Conservation (phyloP, 2,888 invertebrate genomes). For the Xestobium rufovillosum region DNA sequence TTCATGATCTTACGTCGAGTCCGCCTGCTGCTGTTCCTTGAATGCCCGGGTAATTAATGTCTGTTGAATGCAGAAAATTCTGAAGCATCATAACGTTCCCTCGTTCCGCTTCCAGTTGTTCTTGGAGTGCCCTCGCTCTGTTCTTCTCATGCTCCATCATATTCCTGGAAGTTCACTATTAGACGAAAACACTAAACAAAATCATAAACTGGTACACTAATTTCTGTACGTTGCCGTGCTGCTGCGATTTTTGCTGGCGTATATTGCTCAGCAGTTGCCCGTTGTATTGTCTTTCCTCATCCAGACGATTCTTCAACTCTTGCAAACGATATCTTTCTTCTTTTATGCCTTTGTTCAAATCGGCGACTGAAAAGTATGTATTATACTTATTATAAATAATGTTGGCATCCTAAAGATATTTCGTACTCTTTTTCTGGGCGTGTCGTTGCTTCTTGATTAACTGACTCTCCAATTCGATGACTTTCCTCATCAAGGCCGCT, state of each 20-base stretch:
- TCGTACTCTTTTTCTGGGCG: slow-evolving; percentile 47
- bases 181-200: no score
- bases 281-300: not conserved
- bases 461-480: slow-evolving; percentile 45
- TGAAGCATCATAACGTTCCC: no score
- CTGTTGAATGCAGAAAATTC: no score
- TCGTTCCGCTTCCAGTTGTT: not conserved
- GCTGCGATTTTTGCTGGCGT: not conserved
- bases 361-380: no score
- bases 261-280: not conserved
- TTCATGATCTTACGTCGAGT: no score
- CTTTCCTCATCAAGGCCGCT: slow-evolving; percentile 43
- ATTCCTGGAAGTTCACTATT: no score
- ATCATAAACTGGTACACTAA: no score
- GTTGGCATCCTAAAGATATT: no score
- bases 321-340: not conserved
- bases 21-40: no score
- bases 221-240: not conserved
- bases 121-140: not conserved
- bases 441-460: slow-evolving; percentile 45
- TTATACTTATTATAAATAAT: no score
- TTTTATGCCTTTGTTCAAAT: not conserved
- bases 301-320: not conserved
- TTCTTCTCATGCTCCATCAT: not conserved
- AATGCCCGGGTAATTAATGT: no score